Conservation (phyloP, 2,797 vertebrate species). For the Galaxias olidus region DNA sequence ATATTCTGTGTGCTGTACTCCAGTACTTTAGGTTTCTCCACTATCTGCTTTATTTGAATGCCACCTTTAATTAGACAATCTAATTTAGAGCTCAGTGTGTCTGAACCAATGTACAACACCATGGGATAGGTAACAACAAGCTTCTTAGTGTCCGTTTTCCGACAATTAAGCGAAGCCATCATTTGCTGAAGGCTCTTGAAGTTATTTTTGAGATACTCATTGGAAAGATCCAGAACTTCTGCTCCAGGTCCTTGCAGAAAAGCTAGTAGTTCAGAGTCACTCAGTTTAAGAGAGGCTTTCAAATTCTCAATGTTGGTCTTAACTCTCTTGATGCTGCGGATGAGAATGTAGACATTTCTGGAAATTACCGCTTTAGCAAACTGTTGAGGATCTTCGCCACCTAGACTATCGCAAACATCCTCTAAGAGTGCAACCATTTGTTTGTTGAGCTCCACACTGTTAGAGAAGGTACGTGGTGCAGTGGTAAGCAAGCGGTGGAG, state of each 20-base stretch:
- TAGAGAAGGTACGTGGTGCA: conserved; percentile 81
- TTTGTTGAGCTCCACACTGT: conserved; percentile 77
- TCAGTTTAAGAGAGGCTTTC: conserved; percentile 62
- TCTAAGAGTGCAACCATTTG: conserved; percentile 75
- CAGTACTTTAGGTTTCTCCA: conserved; percentile 74
- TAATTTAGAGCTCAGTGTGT: conserved; percentile 74
- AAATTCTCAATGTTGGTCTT: conserved; percentile 71
- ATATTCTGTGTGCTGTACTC: conserved; percentile 73
- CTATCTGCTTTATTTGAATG: conserved; percentile 67
- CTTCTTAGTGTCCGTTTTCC: conserved; percentile 54
- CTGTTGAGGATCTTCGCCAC: conserved; percentile 57
- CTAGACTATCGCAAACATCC: conserved; percentile 62
- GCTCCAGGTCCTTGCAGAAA: conserved; percentile 69
- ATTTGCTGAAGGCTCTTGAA: conserved; percentile 64
- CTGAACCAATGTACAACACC: conserved; percentile 66
- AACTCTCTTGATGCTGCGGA: conserved; percentile 78
- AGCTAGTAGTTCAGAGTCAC: conserved; percentile 60
- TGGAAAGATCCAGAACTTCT: conserved; percentile 76
- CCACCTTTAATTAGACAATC: conserved; percentile 72
- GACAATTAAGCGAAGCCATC: conserved; percentile 62
- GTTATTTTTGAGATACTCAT: conserved; percentile 71
- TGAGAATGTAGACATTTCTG: conserved; percentile 80
- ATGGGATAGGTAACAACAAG: conserved; percentile 64
- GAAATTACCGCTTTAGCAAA: conserved; percentile 75
- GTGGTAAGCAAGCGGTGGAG: conserved; percentile 75